These are phyloP conservation scores for Cheilinus undulatus DNA, from an alignment of 2,113 vertebrate species.

Conservation along the genomic window DNA sequence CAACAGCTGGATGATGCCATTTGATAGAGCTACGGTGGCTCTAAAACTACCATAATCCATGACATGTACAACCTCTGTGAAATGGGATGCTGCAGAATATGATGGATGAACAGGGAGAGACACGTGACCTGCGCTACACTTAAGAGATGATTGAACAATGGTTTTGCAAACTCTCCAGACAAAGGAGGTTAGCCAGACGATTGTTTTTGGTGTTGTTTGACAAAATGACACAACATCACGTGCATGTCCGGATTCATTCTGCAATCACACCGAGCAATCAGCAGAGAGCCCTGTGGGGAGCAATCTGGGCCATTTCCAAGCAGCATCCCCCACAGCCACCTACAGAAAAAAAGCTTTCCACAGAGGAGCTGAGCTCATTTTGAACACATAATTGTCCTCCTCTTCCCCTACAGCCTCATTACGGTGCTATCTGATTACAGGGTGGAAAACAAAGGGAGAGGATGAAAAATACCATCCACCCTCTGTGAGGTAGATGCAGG, in stretches of 20 bases:
- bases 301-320: constrained; percentile 77
- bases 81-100: constrained; percentile 3
- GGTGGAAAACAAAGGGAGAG: constrained; percentile 64
- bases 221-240: constrained; percentile 61
- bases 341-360: constrained; percentile 46
- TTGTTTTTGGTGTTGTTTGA: constrained; percentile 42
- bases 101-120: not conserved
- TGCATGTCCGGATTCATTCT: constrained; percentile 58
- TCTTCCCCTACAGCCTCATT: constrained; percentile 77
- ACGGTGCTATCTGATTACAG: constrained; percentile 71
- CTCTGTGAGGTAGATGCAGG: constrained; percentile 36
- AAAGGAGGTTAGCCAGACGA: not conserved
- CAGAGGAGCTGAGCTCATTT: constrained; percentile 81
- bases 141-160: constrained; percentile 4
- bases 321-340: constrained; percentile 68
- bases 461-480: constrained; percentile 48
- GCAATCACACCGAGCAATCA: constrained; percentile 70
- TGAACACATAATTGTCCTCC: constrained; percentile 79
- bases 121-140: constrained; percentile 5
- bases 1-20: constrained; percentile 28
- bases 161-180: constrained; percentile 10
- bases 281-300: constrained; percentile 67
- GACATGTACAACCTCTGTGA: constrained; percentile 4
- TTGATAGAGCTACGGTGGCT: constrained; percentile 27
- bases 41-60: constrained; percentile 6